Evolutionary conservation across 2,888 invertebrate genomes (phyloP).

Genomic region (Yponomeuta evonymella): DNA sequence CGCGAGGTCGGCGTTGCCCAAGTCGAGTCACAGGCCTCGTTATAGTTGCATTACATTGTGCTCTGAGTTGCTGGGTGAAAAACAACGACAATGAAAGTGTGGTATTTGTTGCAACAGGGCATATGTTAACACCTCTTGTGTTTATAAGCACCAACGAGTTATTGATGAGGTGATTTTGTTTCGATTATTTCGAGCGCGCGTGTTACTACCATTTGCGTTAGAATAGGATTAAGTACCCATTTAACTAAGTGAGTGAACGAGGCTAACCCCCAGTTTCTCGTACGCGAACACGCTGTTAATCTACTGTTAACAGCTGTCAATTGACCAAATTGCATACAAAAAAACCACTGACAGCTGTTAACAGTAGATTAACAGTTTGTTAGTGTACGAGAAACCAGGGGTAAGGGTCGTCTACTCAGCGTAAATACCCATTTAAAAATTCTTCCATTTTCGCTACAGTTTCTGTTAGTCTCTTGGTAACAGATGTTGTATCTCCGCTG

Average conservation of each 20-base stretch:
- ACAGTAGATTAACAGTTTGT: too few species aligned
- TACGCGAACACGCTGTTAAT: too few species aligned
- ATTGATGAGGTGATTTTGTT: constrained; percentile 4
- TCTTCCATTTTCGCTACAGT: too few species aligned
- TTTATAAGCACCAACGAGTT: neutral
- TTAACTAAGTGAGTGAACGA: neutral
- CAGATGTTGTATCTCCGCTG: neutral
- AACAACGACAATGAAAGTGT: constrained; percentile 11
- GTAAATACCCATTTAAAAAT: too few species aligned
- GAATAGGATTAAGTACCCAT: neutral
- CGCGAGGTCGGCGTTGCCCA: constrained; percentile 9
- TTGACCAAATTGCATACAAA: too few species aligned
- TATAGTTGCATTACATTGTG: constrained; percentile 10
- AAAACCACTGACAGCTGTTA: too few species aligned
- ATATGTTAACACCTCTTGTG: constrained; percentile 8
- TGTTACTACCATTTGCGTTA: neutral
- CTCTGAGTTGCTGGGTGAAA: neutral
- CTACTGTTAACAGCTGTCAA: too few species aligned
- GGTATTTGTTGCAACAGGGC: constrained; percentile 6
- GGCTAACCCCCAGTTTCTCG: too few species aligned
- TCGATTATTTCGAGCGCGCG: neutral
- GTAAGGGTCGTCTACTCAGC: too few species aligned
- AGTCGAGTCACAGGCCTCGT: constrained; percentile 9
- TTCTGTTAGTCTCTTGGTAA: neutral
- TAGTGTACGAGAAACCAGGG: too few species aligned